Evolutionary conservation across 2,797 vertebrate genomes (phyloP).

Genomic region (Eulemur mongoz): DNA sequence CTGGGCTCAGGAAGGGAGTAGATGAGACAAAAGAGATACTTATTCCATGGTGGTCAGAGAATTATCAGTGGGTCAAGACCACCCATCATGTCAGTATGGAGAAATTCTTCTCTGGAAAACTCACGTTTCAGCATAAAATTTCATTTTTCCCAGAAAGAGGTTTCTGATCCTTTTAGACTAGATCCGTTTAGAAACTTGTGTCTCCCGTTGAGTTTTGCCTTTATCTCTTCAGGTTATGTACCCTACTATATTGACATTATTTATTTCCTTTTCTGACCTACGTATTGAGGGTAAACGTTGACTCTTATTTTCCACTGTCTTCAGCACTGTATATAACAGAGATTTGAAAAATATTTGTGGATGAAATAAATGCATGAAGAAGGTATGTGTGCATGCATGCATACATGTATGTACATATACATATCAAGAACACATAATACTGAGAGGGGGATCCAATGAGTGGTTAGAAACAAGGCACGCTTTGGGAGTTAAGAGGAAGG

Average conservation of each 20-base stretch:
- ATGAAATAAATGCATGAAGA: not conserved
- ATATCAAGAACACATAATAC: not conserved
- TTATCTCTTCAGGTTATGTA: not conserved
- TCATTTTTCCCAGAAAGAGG: not conserved
- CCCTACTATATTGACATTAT: not conserved
- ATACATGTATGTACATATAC: not conserved
- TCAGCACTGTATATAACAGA: not conserved
- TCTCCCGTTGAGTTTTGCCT: not conserved
- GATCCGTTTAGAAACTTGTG: not conserved
- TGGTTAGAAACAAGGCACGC: not conserved
- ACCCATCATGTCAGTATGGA: not conserved
- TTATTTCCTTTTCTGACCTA: not conserved
- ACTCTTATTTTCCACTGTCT: not conserved
- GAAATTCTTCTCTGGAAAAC: not conserved
- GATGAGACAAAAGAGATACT: not conserved
- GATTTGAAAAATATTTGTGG: not conserved
- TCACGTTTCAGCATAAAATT: not conserved
- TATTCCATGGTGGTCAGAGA: not conserved
- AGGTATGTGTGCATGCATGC: accelerated
- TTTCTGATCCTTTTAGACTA: not conserved
- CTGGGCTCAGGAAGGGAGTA: not conserved
- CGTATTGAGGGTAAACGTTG: not conserved
- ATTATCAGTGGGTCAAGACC: not conserved
- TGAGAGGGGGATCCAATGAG: not conserved
- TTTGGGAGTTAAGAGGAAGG: no score